phyloP scores from a whole-genome alignment of 2,888 invertebrate species.

The Psococerastis gibbosa region DNA sequence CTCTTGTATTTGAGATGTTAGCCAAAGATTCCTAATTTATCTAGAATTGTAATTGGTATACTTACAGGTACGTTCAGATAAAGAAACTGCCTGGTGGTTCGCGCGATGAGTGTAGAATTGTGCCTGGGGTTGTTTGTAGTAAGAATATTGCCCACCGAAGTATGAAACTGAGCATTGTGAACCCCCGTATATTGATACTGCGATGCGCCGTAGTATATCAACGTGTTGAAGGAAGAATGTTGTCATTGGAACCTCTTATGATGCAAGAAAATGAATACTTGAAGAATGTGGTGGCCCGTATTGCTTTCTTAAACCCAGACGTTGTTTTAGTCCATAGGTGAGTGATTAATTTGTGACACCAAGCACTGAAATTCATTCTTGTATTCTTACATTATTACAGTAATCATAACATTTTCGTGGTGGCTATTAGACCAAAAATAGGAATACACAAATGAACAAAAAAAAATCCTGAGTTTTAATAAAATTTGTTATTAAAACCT shows the following conservation, averaged over 20 bases:
- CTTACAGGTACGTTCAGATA: conserved; percentile 55
- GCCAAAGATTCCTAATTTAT: no score
- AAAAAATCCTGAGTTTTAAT: no score
- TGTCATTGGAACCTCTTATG: conserved; percentile 84
- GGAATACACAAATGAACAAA: no score
- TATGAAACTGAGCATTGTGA: conserved; percentile 59
- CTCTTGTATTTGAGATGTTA: no score
- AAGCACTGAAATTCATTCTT: background rate
- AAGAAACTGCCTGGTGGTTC: conserved; percentile 77
- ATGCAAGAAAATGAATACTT: conserved; percentile 84
- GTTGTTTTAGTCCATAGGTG: conserved; percentile 66
- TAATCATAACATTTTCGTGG: no score
- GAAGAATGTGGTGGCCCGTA: conserved; percentile 65
- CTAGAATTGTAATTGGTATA: no score
- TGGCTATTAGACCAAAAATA: no score
- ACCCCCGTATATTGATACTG: conserved; percentile 69
- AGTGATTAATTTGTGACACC: background rate
- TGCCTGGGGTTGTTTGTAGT: conserved; percentile 79
- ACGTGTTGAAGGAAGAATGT: conserved; percentile 77
- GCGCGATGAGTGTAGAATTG: conserved; percentile 51
- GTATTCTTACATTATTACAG: no score
- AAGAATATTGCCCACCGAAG: conserved; percentile 88
- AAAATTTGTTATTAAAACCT: no score
- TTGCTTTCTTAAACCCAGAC: conserved; percentile 64
- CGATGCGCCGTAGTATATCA: conserved; percentile 90